Evolutionary conservation across 2,797 vertebrate genomes (phyloP).

Genomic region (Poecile montanus): DNA sequence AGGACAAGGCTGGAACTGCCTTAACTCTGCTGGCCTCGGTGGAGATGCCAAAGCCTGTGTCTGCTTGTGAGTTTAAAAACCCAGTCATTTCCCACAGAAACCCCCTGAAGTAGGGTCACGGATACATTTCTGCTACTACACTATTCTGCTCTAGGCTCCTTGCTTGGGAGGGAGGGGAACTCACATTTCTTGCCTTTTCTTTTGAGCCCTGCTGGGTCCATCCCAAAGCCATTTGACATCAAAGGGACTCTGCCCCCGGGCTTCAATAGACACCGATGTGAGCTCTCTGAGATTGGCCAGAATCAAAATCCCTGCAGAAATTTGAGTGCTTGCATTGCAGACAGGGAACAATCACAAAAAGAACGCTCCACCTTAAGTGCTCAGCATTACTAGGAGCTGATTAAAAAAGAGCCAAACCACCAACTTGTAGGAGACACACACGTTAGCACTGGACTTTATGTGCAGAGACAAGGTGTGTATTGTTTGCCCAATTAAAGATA

Average conservation of each 20-base stretch:
- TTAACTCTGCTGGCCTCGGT: neutral
- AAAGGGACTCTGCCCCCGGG: neutral
- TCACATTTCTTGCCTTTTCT: neutral
- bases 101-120: neutral
- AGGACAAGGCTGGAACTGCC: neutral
- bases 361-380: neutral
- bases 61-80: neutral
- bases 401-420: neutral
- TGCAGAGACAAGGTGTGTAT: constrained; percentile 57
- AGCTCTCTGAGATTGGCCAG: neutral
- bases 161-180: neutral
- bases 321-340: neutral
- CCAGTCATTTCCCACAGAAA: neutral
- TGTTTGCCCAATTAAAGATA: constrained; percentile 69
- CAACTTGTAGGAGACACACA: neutral
- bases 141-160: neutral
- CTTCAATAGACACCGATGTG: neutral
- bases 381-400: neutral
- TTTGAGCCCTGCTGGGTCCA: neutral
- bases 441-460: constrained; percentile 42
- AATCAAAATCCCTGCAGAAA: neutral
- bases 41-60: neutral
- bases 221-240: neutral
- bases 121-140: neutral
- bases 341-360: neutral